A percentile compares a stretch with the other conserved stretches of the same genome.
phyloP scores from a whole-genome alignment of 2,797 vertebrate genomes.

The Chelonia mydas region DNA sequence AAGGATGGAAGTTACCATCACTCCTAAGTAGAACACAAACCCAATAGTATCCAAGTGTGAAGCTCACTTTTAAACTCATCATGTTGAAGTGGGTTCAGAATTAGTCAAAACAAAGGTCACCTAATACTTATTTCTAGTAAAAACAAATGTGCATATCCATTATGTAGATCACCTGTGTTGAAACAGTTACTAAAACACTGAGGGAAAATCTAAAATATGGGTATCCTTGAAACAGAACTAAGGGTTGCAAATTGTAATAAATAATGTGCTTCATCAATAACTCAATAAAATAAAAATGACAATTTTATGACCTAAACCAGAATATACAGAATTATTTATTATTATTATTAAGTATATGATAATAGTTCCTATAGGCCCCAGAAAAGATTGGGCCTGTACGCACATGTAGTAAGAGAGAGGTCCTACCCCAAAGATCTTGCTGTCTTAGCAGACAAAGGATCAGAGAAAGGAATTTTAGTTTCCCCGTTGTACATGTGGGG shows the following conservation, averaged over 20 bases:
- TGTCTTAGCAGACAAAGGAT: neutral
- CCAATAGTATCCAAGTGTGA: neutral
- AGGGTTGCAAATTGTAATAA: neutral
- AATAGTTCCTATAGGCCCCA: neutral
- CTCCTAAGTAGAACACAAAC: neutral
- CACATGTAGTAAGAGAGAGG: neutral
- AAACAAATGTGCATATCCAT: rapidly evolving
- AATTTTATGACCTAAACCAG: neutral
- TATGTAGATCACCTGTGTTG: neutral
- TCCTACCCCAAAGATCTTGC: neutral
- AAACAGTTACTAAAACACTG: neutral
- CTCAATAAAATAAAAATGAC: neutral
- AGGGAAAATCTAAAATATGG: neutral
- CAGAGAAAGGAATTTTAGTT: neutral
- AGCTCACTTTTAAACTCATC: neutral
- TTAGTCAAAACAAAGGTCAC: neutral
- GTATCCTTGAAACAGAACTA: neutral
- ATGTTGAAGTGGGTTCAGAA: neutral
- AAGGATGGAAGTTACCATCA: neutral
- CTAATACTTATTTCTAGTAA: rapidly evolving
- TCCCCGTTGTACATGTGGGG: neutral
- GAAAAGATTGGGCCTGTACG: neutral
- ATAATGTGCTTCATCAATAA: neutral
- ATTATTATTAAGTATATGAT: neutral
- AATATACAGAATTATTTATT: neutral